These are phyloP conservation scores for Actinia equina DNA, from an alignment of 64 coral and sea anemone genomes.

Conservation along the genomic window DNA sequence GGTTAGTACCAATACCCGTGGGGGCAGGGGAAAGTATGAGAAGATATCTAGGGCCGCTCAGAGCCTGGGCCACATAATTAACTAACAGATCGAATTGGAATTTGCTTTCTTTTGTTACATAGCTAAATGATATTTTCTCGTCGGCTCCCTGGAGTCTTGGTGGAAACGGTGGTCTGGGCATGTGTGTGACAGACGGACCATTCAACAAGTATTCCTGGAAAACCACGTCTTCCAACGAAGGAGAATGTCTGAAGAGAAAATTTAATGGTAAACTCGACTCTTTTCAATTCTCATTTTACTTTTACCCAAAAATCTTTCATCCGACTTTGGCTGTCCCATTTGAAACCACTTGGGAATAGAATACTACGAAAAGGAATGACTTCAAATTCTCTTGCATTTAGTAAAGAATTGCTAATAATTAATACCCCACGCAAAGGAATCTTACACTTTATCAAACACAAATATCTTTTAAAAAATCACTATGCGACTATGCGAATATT, in stretches of 20 bases:
- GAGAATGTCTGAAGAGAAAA: slow-evolving; percentile 66
- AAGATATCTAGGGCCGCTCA: no score
- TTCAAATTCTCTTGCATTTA: no score
- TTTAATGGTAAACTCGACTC: slow-evolving; percentile 61
- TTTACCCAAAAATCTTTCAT: no score
- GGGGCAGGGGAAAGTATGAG: neutral
- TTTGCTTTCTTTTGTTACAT: neutral
- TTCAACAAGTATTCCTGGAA: slow-evolving; percentile 38
- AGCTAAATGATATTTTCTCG: slow-evolving; percentile 68
- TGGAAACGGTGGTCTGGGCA: slow-evolving; percentile 63
- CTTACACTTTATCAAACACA: no score
- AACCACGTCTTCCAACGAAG: slow-evolving; percentile 42
- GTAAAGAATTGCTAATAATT: no score
- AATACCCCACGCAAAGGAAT: no score
- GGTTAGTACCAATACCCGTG: neutral
- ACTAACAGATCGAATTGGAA: neutral
- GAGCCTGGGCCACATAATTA: neutral
- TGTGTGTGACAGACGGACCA: slow-evolving; percentile 58
- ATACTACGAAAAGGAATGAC: no score
- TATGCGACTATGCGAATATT: no score
- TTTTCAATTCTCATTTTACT: neutral
- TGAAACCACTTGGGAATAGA: no score
- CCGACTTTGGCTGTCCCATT: no score
- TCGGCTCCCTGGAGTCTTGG: slow-evolving; percentile 74
- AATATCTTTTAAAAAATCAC: no score